Conservation (phyloP, 1,140 invertebrate species). For the Drosophila ananassae region DNA sequence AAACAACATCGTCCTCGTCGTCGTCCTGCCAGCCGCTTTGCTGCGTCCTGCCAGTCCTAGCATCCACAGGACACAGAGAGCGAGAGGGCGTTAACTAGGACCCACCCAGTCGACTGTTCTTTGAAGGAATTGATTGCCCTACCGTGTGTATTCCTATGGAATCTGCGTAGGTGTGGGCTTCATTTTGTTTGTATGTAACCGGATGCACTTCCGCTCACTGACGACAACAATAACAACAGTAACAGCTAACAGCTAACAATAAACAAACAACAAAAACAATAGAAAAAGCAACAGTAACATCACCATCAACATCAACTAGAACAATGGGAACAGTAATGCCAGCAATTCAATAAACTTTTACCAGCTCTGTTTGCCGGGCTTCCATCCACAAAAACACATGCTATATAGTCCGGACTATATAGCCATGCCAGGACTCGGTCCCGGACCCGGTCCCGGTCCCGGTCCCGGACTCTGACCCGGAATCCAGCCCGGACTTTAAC, state of each 20-base stretch:
- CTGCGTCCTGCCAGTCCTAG: background rate
- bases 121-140: conserved; percentile 58
- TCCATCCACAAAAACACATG: conserved; percentile 7
- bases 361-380: conserved; percentile 6
- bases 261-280: conserved; percentile 20
- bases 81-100: conserved; percentile 2
- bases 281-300: conserved; percentile 23
- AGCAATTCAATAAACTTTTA: conserved; percentile 53
- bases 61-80: background rate
- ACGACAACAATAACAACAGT: conserved; percentile 29
- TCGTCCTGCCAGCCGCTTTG: background rate
- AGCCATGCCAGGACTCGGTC: background rate
- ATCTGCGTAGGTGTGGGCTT: conserved; percentile 35
- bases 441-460: no score
- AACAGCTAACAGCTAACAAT: conserved; percentile 23
- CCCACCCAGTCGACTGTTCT: conserved; percentile 1
- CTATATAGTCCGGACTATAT: background rate
- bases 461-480: background rate
- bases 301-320: conserved; percentile 36
- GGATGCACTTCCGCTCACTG: conserved; percentile 65
- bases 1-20: background rate
- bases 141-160: conserved; percentile 24
- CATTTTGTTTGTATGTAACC: conserved; percentile 56
- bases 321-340: conserved; percentile 46
- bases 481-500: background rate